Conservation (phyloP, 2,113 vertebrate genomes). For the Thamnaconus septentrionalis region DNA sequence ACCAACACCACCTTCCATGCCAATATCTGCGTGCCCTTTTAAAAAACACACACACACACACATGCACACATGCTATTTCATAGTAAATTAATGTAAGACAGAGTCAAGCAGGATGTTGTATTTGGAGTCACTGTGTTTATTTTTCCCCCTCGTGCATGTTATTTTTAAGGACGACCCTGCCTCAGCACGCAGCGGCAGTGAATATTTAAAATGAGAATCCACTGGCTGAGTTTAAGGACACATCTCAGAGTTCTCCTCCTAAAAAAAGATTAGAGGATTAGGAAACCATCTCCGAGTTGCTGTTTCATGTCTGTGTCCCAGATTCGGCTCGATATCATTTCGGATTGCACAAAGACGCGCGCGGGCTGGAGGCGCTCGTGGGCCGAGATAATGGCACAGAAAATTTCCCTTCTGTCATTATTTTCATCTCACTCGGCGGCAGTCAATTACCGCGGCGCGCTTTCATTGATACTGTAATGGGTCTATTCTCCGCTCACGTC, state of each 20-base stretch:
- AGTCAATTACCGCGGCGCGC: slow-evolving; percentile 37
- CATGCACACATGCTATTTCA: too few relatives aligned
- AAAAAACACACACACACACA: too few relatives aligned
- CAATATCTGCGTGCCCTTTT: too few relatives aligned
- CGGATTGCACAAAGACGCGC: slow-evolving; percentile 48
- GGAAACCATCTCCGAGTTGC: slow-evolving; percentile 63
- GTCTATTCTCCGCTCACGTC: slow-evolving; percentile 23
- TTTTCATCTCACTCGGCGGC: slow-evolving; percentile 43
- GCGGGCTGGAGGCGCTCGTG: slow-evolving; percentile 26
- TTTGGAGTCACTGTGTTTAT: slow-evolving; percentile 13
- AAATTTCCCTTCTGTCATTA: slow-evolving; percentile 56
- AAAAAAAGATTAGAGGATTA: slow-evolving; percentile 61
- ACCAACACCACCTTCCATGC: too few relatives aligned
- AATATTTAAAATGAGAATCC: slow-evolving; percentile 21
- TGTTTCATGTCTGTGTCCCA: slow-evolving; percentile 63
- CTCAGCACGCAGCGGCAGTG: slow-evolving; percentile 15
- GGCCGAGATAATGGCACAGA: slow-evolving; percentile 40
- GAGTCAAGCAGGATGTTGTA: background rate
- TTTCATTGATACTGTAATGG: slow-evolving; percentile 52
- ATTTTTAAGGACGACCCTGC: slow-evolving; percentile 21
- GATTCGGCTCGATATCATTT: slow-evolving; percentile 61
- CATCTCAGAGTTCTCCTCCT: slow-evolving; percentile 46
- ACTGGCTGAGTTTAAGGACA: slow-evolving; percentile 46
- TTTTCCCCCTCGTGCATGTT: slow-evolving; percentile 25
- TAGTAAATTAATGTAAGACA: too few relatives aligned